These are phyloP conservation scores for Urosaurus nigricauda DNA, from an alignment of 2,797 vertebrate species.

Conservation along the genomic window DNA sequence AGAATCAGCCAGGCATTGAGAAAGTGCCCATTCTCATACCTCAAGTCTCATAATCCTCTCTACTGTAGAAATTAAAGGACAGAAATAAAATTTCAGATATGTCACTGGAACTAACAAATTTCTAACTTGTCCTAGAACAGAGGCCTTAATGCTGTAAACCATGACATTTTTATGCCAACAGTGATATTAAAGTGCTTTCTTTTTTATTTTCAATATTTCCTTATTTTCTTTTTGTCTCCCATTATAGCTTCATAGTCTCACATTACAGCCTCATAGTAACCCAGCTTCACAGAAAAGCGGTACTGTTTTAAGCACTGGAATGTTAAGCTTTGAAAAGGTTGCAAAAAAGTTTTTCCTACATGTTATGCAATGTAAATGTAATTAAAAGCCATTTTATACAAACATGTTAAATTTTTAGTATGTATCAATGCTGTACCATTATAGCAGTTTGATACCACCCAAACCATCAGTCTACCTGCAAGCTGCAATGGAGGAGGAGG, in stretches of 20 bases:
- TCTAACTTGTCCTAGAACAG: neutral
- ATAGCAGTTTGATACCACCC: too few species aligned
- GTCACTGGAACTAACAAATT: neutral
- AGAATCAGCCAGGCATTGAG: neutral
- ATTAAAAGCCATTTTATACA: constrained; percentile 52
- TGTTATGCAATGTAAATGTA: constrained; percentile 58
- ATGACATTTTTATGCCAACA: constrained; percentile 12
- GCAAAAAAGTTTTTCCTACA: constrained; percentile 57
- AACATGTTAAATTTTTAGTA: constrained; percentile 39
- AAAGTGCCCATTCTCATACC: neutral
- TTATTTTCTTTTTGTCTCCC: constrained; percentile 21
- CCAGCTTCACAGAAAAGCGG: constrained; percentile 39
- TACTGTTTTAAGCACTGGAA: constrained; percentile 55
- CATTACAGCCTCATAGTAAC: neutral
- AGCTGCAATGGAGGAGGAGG: too few species aligned
- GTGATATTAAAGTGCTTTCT: constrained; percentile 26
- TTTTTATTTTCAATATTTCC: constrained; percentile 35
- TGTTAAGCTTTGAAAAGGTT: constrained; percentile 3
- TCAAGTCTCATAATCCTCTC: neutral
- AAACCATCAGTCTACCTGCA: too few species aligned
- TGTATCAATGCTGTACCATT: too few species aligned
- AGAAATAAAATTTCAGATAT: rapidly evolving
- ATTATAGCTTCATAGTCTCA: neutral
- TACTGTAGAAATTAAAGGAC: constrained; percentile 16
- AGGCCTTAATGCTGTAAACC: constrained; percentile 7